phyloP scores from a whole-genome alignment of 2,797 vertebrate genomes.

The Erithacus rubecula region DNA sequence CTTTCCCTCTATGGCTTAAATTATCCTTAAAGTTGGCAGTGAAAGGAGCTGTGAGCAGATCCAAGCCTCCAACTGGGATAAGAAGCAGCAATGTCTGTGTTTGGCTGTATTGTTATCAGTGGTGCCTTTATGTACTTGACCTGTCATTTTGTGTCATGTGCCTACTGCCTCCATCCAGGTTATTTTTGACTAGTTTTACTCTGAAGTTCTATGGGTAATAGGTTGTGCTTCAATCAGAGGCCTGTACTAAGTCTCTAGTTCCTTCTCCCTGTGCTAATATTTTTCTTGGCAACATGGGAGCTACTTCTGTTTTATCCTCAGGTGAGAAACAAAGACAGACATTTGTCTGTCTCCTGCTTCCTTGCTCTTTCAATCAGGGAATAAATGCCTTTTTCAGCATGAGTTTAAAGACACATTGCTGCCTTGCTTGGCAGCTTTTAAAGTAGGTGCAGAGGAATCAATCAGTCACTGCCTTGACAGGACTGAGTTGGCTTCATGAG shows the following conservation, averaged over 20 bases:
- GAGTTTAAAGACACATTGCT: not conserved
- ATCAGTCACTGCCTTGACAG: not conserved
- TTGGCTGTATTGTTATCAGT: not conserved
- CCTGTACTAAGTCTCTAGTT: slow-evolving; percentile 38
- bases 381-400: not conserved
- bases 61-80: not conserved
- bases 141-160: not conserved
- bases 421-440: not conserved
- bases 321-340: not conserved
- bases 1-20: not conserved
- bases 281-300: slow-evolving; percentile 38
- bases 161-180: not conserved
- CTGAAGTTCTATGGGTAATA: slow-evolving; percentile 33
- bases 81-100: not conserved
- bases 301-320: not conserved
- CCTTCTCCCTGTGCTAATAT: slow-evolving; percentile 32
- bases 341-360: not conserved
- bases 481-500: not conserved
- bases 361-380: not conserved
- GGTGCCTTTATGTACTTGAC: not conserved
- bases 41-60: not conserved
- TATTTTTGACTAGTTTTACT: slow-evolving; percentile 60
- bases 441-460: not conserved
- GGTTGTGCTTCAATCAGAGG: slow-evolving; percentile 54
- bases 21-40: not conserved